These are phyloP conservation scores for Alsophila aescularia DNA, from an alignment of 2,888 invertebrate genomes.

Conservation along the genomic window DNA sequence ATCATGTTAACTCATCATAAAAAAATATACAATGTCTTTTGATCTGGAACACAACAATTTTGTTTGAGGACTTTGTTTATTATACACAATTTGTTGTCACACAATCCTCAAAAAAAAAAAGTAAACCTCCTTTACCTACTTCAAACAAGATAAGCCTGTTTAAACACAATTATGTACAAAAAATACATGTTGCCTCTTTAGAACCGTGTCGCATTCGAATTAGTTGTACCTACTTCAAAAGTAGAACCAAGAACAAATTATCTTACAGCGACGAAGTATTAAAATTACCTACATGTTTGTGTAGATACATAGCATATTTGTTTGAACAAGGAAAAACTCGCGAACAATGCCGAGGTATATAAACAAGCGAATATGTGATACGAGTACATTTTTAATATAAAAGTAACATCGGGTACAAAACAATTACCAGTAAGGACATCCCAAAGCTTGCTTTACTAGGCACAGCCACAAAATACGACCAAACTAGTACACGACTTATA, in stretches of 20 bases:
- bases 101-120: no score
- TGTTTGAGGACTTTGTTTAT: background rate
- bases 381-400: no score
- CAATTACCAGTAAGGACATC: background rate
- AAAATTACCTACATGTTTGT: background rate
- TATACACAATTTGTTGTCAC: background rate
- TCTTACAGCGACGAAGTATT: background rate
- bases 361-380: background rate
- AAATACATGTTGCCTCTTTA: background rate
- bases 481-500: no score
- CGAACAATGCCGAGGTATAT: background rate
- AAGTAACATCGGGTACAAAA: no score
- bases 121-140: background rate
- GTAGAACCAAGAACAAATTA: background rate
- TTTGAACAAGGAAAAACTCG: background rate
- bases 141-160: background rate
- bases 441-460: no score
- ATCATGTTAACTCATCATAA: no score
- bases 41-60: no score
- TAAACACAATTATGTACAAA: background rate
- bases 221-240: background rate
- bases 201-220: background rate
- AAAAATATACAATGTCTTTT: no score
- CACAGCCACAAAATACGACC: no score
- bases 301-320: background rate